Evolutionary conservation across 2,797 vertebrate genomes (phyloP).

Genomic region (Pipistrellus nathusii): DNA sequence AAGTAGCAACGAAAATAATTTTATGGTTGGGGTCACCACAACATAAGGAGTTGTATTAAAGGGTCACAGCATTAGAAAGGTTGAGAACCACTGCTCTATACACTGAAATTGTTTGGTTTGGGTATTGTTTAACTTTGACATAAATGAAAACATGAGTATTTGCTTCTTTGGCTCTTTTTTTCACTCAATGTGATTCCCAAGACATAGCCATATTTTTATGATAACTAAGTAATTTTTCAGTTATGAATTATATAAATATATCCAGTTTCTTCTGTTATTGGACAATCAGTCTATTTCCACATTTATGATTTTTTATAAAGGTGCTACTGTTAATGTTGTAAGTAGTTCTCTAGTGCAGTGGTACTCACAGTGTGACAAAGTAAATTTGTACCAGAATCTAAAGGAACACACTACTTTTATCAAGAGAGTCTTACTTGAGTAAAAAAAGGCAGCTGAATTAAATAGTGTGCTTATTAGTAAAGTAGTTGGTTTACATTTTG

Average conservation of each 20-base stretch:
- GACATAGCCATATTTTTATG: not conserved
- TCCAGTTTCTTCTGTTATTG: not conserved
- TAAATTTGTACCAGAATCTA: not conserved
- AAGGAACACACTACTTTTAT: not conserved
- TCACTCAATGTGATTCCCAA: not conserved
- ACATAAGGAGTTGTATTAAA: too few relatives aligned
- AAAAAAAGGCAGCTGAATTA: not conserved
- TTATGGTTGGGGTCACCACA: too few relatives aligned
- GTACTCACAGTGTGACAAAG: not conserved
- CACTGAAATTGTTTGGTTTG: constrained; percentile 11
- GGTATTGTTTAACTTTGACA: constrained; percentile 24
- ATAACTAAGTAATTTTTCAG: not conserved
- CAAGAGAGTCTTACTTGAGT: not conserved
- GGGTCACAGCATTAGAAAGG: too few relatives aligned
- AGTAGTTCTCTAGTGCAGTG: not conserved
- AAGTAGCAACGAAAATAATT: too few relatives aligned
- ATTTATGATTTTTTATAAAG: not conserved
- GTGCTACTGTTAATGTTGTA: not conserved
- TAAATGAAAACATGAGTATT: constrained; percentile 3
- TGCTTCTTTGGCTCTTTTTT: not conserved
- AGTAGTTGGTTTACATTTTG: constrained; percentile 28
- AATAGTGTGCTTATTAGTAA: not conserved
- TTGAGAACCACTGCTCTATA: not conserved
- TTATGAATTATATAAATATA: not conserved
- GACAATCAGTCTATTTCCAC: not conserved